phyloP scores from a whole-genome alignment of 2,113 vertebrate genomes.

The Motacilla alba region DNA sequence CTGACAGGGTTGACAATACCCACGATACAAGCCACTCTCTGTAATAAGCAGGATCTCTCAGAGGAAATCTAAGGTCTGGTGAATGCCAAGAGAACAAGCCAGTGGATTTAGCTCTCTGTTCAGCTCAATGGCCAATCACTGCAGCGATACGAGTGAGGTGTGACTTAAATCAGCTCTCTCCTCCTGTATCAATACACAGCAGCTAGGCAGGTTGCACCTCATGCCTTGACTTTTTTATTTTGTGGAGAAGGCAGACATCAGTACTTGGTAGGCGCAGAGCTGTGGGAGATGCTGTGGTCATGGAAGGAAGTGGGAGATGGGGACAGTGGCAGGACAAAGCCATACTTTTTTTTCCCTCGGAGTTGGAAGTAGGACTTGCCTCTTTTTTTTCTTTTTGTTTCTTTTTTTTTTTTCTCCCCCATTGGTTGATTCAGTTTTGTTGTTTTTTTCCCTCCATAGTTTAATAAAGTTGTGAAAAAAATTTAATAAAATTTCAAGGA shows the following conservation, averaged over 20 bases:
- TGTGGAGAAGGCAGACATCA: neutral
- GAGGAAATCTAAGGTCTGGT: neutral
- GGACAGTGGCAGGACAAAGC: neutral
- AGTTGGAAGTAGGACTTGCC: neutral
- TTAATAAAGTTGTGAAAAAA: neutral
- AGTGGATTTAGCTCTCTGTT: neutral
- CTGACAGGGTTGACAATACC: neutral
- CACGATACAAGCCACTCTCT: neutral
- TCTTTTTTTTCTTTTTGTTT: neutral
- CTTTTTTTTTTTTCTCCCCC: neutral
- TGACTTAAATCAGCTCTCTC: neutral
- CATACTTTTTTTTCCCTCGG: neutral
- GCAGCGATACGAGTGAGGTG: rapidly evolving
- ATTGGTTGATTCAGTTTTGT: neutral
- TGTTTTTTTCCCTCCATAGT: rapidly evolving
- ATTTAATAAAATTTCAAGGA: neutral
- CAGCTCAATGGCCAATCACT: neutral
- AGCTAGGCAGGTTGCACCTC: neutral
- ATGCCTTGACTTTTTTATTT: neutral
- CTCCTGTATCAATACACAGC: neutral
- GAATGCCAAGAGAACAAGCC: neutral
- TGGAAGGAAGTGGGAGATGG: neutral
- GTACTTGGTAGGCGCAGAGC: neutral
- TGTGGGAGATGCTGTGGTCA: neutral
- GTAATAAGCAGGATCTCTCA: neutral